phyloP scores from a whole-genome alignment of 2,797 vertebrate genomes.

The Melanotaenia maccullochi region DNA sequence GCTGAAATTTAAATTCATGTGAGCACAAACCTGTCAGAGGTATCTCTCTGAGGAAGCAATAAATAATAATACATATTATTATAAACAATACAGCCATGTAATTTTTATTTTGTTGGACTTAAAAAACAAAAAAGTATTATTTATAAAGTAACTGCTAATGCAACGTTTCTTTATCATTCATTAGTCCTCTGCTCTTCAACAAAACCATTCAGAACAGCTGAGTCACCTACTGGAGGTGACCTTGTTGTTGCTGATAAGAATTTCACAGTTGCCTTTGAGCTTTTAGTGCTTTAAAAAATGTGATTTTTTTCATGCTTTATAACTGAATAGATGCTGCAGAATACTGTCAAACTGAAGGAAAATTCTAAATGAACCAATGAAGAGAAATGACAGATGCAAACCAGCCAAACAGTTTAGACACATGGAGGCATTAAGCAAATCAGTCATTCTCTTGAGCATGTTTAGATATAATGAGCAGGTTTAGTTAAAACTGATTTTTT shows the following conservation, averaged over 20 bases:
- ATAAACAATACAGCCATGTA: no score
- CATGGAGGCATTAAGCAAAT: no score
- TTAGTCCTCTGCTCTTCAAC: not conserved
- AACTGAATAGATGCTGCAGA: not conserved
- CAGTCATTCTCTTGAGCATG: not conserved
- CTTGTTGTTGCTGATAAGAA: not conserved
- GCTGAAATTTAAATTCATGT: not conserved
- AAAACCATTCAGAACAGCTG: not conserved
- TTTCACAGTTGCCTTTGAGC: slow-evolving; percentile 3
- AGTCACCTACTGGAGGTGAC: not conserved
- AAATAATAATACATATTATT: no score
- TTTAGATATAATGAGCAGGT: not conserved
- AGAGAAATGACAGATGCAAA: not conserved
- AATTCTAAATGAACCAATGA: not conserved
- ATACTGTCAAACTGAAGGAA: not conserved
- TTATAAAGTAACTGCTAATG: not conserved
- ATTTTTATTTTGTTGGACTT: not conserved
- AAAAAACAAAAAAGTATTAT: not conserved
- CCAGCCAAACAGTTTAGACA: not conserved
- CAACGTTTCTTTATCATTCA: not conserved
- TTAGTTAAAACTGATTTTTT: no score
- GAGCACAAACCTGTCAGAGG: not conserved
- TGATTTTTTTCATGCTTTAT: not conserved
- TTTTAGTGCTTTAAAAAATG: not conserved
- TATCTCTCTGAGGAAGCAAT: not conserved